Conservation (phyloP, 2,113 vertebrate genomes). For the Leptobrachium ailaonicum region DNA sequence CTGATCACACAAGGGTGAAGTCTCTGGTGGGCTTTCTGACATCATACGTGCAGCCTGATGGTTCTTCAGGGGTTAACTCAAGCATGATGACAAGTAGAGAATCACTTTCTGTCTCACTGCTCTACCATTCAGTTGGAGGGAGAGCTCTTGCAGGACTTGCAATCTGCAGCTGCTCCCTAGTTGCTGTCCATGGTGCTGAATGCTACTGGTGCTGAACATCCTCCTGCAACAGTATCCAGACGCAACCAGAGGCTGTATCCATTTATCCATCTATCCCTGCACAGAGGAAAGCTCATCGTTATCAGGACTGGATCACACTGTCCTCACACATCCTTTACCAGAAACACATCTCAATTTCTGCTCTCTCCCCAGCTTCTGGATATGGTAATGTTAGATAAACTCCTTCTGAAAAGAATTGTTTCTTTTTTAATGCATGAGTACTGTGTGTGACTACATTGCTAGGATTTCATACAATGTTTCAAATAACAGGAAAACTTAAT, state of each 20-base stretch:
- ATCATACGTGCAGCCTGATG: not conserved
- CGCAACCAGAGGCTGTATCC: no score
- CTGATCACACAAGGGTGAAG: not conserved
- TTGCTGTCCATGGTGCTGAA: slow-evolving; percentile 41
- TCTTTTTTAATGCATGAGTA: no score
- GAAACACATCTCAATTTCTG: not conserved
- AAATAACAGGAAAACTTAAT: no score
- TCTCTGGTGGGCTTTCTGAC: not conserved
- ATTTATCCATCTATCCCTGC: fast-evolving
- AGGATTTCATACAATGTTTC: no score
- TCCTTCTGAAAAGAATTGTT: no score
- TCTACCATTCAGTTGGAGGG: slow-evolving; percentile 19
- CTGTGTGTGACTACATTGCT: no score
- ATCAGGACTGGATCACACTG: not conserved
- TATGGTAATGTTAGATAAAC: not conserved
- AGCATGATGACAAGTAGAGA: not conserved
- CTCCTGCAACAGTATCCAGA: not conserved
- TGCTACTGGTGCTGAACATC: not conserved
- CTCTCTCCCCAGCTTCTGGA: not conserved
- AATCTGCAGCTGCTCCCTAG: slow-evolving; percentile 3
- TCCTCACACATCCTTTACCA: not conserved
- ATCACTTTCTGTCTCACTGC: slow-evolving; percentile 15
- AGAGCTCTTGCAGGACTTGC: not conserved
- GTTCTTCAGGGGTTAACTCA: not conserved
- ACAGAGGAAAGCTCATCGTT: not conserved